Conservation (phyloP, 1,140 invertebrate species). For the Polypedilum pembai region DNA sequence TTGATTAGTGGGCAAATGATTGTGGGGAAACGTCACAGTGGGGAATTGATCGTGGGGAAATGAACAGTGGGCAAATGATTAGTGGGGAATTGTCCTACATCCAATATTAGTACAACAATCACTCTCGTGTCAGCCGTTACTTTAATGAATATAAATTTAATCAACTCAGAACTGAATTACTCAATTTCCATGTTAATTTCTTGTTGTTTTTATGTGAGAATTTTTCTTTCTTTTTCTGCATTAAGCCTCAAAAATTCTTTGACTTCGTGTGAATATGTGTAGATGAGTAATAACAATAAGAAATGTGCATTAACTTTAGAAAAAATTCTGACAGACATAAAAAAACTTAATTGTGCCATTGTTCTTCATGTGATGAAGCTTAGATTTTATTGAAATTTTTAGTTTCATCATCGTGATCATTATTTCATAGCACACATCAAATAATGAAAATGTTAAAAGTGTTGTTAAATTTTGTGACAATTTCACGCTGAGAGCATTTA, state of each 20-base stretch:
- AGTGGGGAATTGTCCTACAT: too few relatives aligned
- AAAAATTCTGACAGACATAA: neutral
- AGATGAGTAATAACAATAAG: neutral
- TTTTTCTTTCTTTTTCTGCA: neutral
- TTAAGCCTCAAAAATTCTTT: neutral
- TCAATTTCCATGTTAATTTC: neutral
- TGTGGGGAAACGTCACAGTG: neutral
- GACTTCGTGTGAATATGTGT: neutral
- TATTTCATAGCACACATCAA: too few relatives aligned
- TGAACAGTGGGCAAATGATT: too few relatives aligned
- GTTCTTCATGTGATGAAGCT: neutral
- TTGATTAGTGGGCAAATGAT: neutral
- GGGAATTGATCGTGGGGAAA: too few relatives aligned
- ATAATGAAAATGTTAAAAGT: too few relatives aligned
- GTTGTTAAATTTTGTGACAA: too few relatives aligned
- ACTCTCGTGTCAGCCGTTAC: neutral
- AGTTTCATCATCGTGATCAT: neutral
- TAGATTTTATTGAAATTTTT: neutral
- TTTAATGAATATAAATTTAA: slow-evolving; percentile 15
- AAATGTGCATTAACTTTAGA: neutral
- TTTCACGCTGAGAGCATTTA: too few relatives aligned
- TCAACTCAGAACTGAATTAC: neutral
- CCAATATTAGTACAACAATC: neutral
- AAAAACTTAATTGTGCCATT: neutral
- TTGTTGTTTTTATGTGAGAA: neutral